A percentile compares a stretch with the other conserved stretches of the same genome.
These are phyloP conservation scores for Pimephales promelas DNA, from an alignment of 2,113 vertebrate genomes.

Conservation along the genomic window DNA sequence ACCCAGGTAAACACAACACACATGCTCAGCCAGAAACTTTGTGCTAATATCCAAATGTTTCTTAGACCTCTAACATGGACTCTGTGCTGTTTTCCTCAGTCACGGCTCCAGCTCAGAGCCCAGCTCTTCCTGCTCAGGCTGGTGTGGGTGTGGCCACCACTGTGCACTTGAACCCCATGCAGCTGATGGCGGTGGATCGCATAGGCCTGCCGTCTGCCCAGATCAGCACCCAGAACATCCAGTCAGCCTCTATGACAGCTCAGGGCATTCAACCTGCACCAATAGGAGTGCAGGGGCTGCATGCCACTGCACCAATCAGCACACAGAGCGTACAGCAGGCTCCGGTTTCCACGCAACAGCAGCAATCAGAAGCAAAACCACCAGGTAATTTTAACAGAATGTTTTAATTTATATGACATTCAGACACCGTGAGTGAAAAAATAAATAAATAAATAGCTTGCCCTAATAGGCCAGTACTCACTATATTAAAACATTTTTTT, in stretches of 20 bases:
- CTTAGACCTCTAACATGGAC: neutral
- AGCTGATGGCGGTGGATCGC: constrained; percentile 95
- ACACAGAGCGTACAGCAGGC: constrained; percentile 88
- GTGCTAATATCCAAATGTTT: neutral
- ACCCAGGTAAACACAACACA: constrained; percentile 82
- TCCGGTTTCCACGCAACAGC: constrained; percentile 77
- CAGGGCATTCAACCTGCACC: constrained; percentile 91
- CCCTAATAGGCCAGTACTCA: too few relatives aligned
- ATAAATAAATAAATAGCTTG: too few relatives aligned
- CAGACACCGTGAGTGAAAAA: neutral
- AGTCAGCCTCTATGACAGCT: constrained; percentile 83
- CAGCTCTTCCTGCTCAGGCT: constrained; percentile 87
- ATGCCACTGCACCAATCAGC: constrained; percentile 83
- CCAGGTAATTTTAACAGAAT: constrained; percentile 75
- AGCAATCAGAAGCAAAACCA: constrained; percentile 84
- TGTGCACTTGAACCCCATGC: constrained; percentile 96
- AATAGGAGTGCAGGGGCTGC: constrained; percentile 88
- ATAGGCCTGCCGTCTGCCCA: constrained; percentile 91
- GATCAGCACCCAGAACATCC: constrained; percentile 90
- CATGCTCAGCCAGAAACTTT: neutral
- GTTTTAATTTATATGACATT: neutral
- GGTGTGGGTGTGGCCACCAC: constrained; percentile 93
- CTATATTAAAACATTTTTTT: too few relatives aligned
- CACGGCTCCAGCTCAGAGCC: constrained; percentile 93
- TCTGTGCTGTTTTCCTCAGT: constrained; percentile 67